Evolutionary conservation across 2,113 vertebrate species (phyloP), one percentile per base, ranked within the genome.

Genomic region (Eurystomus gularis): DNA sequence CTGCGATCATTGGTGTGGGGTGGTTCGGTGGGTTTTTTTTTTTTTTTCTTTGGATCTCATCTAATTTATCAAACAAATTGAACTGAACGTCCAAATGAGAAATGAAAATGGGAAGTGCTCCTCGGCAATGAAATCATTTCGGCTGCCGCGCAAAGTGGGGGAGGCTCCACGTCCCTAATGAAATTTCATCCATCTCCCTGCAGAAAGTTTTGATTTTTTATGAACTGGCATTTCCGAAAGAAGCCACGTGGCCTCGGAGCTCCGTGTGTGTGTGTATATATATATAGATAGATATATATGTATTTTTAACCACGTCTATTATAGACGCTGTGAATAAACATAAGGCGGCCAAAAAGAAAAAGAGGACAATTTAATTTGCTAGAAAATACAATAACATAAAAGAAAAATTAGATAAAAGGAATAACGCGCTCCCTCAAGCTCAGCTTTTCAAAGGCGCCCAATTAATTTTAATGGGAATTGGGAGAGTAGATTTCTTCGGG

Each of bases 31-130:
- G 31, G 3, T 54, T 24, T 62, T 11, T 37, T 60, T 18, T 24
- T 11, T 6, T 10, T 25, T 46, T 48, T 51, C 21, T 78, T 75
- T 39, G 37, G 2, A 79, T 85, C 82, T 60, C 16, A 0, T 65
- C 5, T 82, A 68, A 95, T 96, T 90, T 82, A 44, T 96, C 95
- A 92, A 75, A 88, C 82, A 69, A 96, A 97, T 94, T 39, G 90
- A 83, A 86, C 13, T 0, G 4, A 88, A 31, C 44, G 2, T 76
- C 90, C 71, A 52, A 49, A 88, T 77, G 82, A 90, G 94, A 40
- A 90, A 94, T 87, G 94, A 55, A 93, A 94, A 90, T 31, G 88
- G 92, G 95, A 97, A 93, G 79, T 15, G 88, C 85, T 92, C 51
- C 42, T 26, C 9, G 3, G 75, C 75, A 35, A 60, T 24, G 88